A percentile compares a stretch with the other conserved stretches of the same genome.
Conservation (phyloP, 2,888 invertebrate genomes). For the Nomada hirtipes region DNA sequence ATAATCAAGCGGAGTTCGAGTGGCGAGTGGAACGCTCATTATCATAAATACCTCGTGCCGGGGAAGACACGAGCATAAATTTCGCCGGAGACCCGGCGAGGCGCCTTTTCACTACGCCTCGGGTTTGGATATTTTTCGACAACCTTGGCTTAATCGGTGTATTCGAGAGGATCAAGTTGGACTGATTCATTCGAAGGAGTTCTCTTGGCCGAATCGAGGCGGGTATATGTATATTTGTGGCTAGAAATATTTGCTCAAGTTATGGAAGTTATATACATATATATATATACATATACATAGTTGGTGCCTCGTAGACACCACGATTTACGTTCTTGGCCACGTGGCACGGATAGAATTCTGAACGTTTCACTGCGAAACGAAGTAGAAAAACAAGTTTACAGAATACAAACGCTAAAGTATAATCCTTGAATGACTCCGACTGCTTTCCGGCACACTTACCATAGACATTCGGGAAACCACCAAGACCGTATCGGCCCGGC, state of each 20-base stretch:
- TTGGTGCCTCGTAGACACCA: no score
- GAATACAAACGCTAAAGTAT: not conserved
- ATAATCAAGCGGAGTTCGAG: slow-evolving; percentile 14
- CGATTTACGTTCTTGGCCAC: slow-evolving; percentile 5
- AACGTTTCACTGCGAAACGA: no score
- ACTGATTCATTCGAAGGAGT: not conserved
- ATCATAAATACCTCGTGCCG: slow-evolving; percentile 30
- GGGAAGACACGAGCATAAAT: slow-evolving; percentile 27
- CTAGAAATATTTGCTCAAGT: no score
- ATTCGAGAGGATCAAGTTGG: not conserved
- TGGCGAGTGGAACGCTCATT: slow-evolving; percentile 6
- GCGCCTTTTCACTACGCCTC: slow-evolving; percentile 8
- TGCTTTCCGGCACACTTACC: not conserved
- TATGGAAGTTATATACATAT: no score
- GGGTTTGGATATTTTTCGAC: slow-evolving; percentile 8
- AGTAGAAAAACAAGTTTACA: not conserved
- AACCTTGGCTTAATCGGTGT: slow-evolving; percentile 16
- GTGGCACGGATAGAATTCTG: no score
- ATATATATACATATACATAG: no score
- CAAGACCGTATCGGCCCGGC: not conserved
- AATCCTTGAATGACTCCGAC: not conserved
- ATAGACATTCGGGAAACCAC: not conserved
- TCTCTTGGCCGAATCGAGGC: no score
- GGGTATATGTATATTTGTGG: no score
- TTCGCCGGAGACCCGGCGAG: not conserved